phyloP scores from a whole-genome alignment of 2,113 vertebrate species.

The Eclectus roratus region DNA sequence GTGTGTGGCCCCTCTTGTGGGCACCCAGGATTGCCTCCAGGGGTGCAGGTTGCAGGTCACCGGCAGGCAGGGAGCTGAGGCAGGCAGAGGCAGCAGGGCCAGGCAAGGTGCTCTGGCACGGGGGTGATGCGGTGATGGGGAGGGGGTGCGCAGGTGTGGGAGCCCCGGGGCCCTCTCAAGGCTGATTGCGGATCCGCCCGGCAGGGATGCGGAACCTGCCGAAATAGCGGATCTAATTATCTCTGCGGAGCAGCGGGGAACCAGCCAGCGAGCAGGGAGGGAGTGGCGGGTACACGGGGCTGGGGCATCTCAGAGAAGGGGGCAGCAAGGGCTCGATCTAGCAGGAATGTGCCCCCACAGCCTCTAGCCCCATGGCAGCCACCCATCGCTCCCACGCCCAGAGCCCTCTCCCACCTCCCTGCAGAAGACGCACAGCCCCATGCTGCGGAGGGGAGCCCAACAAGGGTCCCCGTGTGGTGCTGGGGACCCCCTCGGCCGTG shows the following conservation, averaged over 20 bases:
- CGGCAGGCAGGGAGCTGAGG: fast-evolving
- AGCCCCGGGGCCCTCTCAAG: constrained; percentile 18
- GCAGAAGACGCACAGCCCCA: neutral
- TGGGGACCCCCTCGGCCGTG: neutral
- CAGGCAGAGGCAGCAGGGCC: neutral
- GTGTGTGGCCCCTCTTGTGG: fast-evolving
- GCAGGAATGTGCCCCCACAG: neutral
- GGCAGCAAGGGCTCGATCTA: neutral
- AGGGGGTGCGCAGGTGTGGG: neutral
- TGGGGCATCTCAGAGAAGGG: neutral
- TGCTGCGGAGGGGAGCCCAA: neutral
- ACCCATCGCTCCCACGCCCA: fast-evolving
- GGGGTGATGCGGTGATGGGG: neutral
- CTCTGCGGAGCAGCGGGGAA: constrained; percentile 22
- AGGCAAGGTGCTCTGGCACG: neutral
- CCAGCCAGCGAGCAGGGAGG: neutral
- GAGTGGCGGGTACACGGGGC: neutral
- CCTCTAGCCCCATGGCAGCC: neutral
- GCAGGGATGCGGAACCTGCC: constrained; percentile 67
- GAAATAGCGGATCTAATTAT: constrained; percentile 67
- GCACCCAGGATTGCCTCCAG: neutral
- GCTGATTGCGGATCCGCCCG: constrained; percentile 51
- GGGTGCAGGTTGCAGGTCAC: neutral
- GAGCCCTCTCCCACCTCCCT: neutral
- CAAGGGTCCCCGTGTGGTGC: neutral